These are phyloP conservation scores for Mugil cephalus DNA, from an alignment of 2,113 vertebrate genomes.

Conservation along the genomic window DNA sequence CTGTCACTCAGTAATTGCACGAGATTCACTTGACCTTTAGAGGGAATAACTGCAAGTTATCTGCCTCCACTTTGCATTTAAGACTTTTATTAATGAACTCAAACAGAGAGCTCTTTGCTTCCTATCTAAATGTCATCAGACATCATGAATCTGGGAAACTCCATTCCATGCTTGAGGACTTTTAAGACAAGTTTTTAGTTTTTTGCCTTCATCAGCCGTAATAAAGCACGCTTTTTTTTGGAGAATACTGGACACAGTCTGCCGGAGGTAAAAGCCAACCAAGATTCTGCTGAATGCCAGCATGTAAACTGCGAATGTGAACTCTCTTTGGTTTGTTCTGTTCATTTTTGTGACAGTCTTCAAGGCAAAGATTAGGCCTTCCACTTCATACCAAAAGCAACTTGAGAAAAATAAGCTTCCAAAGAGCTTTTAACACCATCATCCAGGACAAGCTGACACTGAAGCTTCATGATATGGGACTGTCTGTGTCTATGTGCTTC, in stretches of 20 bases:
- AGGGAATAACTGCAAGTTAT: conserved; percentile 56
- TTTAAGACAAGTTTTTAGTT: conserved; percentile 45
- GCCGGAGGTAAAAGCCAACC: conserved; percentile 36
- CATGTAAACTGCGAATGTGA: conserved; percentile 50
- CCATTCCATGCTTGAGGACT: conserved; percentile 36
- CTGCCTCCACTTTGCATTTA: conserved; percentile 52
- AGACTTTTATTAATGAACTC: conserved; percentile 72
- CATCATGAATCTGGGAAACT: conserved; percentile 56
- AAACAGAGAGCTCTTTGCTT: conserved; percentile 64
- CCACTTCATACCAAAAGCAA: background rate
- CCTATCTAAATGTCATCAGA: conserved; percentile 72
- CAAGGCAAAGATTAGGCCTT: conserved; percentile 18
- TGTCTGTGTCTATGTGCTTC: no score
- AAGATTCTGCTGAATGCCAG: conserved; percentile 28
- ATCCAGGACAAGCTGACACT: no score
- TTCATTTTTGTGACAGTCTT: conserved; percentile 21
- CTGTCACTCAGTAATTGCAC: conserved; percentile 53
- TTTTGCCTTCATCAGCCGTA: conserved; percentile 17
- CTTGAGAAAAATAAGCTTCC: no score
- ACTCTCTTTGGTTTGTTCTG: conserved; percentile 27
- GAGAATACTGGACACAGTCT: conserved; percentile 16
- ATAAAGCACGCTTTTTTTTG: conserved; percentile 31
- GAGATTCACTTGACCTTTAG: conserved; percentile 74
- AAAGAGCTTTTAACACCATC: no score
- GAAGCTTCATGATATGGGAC: no score